phyloP scores from a whole-genome alignment of 1,140 invertebrate species.

The Sarcophaga peregrina region DNA sequence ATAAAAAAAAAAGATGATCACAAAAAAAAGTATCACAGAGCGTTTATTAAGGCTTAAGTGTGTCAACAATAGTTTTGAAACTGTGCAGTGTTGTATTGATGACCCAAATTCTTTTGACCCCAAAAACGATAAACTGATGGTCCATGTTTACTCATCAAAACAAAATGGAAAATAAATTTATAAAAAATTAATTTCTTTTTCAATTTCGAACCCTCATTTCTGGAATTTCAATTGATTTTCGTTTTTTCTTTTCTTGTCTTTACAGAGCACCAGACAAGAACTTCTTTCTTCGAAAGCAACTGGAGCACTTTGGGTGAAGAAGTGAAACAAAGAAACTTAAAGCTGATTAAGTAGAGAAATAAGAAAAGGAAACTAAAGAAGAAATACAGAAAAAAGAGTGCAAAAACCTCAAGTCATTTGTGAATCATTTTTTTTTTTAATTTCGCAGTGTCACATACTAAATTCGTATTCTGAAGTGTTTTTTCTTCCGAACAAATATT shows the following conservation, averaged over 20 bases:
- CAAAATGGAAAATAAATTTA: too few species aligned
- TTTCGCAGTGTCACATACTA: not conserved
- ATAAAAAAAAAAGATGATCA: too few species aligned
- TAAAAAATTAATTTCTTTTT: not conserved
- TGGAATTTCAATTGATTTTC: not conserved
- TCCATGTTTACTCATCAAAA: too few species aligned
- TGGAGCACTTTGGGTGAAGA: not conserved
- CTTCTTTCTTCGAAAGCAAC: too few species aligned
- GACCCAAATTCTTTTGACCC: not conserved
- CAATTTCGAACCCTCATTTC: not conserved
- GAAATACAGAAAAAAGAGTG: too few species aligned
- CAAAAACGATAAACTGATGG: not conserved
- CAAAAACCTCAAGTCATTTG: too few species aligned
- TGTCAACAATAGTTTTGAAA: not conserved
- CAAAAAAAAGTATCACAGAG: too few species aligned
- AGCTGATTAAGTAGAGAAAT: conserved; percentile 10
- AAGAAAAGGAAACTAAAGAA: not conserved
- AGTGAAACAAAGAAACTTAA: not conserved
- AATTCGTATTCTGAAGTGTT: not conserved
- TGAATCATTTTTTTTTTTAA: not conserved
- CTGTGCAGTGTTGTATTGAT: not conserved
- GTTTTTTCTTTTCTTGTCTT: not conserved
- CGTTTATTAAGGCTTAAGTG: not conserved
- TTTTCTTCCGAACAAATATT: not conserved
- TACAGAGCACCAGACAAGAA: too few species aligned